Evolutionary conservation across 2,113 vertebrate genomes (phyloP).

Genomic region (Struthio camelus): DNA sequence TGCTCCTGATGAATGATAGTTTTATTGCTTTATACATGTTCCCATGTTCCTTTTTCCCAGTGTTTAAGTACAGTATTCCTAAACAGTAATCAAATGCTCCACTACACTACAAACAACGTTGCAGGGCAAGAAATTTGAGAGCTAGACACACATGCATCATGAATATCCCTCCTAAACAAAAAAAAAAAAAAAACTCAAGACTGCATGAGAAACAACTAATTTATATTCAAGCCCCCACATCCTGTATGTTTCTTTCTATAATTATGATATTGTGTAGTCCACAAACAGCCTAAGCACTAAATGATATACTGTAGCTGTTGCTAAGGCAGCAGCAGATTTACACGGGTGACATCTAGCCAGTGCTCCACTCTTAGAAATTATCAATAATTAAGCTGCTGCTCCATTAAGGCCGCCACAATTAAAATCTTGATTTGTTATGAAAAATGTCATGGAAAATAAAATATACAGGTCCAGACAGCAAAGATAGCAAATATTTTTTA

Average conservation of each 20-base stretch:
- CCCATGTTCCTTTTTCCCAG: not conserved
- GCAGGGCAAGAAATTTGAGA: not conserved
- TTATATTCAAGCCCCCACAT: not conserved
- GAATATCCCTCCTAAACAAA: not conserved
- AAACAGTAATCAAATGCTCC: not conserved
- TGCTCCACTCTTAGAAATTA: not conserved
- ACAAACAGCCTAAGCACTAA: conserved; percentile 64
- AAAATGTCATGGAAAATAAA: not conserved
- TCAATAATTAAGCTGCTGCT: conserved; percentile 43
- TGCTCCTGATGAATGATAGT: not conserved
- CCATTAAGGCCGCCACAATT: not conserved
- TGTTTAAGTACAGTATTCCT: not conserved
- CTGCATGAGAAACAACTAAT: not conserved
- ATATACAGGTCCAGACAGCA: rapidly evolving
- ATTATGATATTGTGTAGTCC: conserved; percentile 48
- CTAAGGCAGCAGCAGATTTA: conserved; percentile 48
- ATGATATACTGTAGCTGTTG: conserved; percentile 49
- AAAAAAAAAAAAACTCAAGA: not conserved
- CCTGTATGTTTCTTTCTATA: conserved; percentile 5
- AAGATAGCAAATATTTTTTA: not conserved
- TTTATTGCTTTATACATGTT: not conserved
- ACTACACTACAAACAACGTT: not conserved
- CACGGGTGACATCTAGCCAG: conserved; percentile 10
- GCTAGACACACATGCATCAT: rapidly evolving
- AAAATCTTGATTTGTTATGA: not conserved